Conservation (phyloP, 2,113 vertebrate genomes). For the Rissa tridactyla region DNA sequence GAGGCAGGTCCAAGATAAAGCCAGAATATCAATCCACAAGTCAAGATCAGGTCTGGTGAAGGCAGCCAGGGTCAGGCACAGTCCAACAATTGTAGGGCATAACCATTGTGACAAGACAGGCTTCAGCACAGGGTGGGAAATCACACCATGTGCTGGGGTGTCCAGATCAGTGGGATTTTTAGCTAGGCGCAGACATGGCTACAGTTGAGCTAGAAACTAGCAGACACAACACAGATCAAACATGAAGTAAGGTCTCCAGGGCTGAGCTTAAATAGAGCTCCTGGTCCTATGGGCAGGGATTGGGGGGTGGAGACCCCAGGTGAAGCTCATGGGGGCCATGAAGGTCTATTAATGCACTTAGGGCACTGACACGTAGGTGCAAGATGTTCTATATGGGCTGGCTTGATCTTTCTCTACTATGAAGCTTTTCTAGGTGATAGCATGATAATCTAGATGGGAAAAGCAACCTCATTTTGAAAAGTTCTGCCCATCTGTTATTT, state of each 20-base stretch:
- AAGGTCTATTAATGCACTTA: not conserved
- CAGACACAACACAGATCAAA: not conserved
- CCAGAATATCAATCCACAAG: not conserved
- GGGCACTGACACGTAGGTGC: not conserved
- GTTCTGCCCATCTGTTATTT: not conserved
- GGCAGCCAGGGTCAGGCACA: not conserved
- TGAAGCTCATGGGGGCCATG: not conserved
- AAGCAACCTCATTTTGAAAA: not conserved
- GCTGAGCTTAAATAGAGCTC: not conserved
- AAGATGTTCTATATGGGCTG: not conserved
- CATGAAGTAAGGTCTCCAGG: not conserved
- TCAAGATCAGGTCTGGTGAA: not conserved
- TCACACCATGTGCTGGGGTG: fast-evolving
- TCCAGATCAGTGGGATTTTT: not conserved
- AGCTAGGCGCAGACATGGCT: not conserved
- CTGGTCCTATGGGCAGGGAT: not conserved
- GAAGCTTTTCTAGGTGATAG: not conserved
- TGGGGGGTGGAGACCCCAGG: not conserved
- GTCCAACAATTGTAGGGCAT: fast-evolving
- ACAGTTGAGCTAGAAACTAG: not conserved
- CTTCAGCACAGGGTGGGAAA: not conserved
- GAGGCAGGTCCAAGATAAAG: not conserved
- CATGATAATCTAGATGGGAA: not conserved
- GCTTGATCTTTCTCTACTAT: not conserved
- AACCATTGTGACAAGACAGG: not conserved